These are phyloP conservation scores for Yponomeuta plumbellus DNA, from an alignment of 2,888 invertebrate genomes.

Conservation along the genomic window DNA sequence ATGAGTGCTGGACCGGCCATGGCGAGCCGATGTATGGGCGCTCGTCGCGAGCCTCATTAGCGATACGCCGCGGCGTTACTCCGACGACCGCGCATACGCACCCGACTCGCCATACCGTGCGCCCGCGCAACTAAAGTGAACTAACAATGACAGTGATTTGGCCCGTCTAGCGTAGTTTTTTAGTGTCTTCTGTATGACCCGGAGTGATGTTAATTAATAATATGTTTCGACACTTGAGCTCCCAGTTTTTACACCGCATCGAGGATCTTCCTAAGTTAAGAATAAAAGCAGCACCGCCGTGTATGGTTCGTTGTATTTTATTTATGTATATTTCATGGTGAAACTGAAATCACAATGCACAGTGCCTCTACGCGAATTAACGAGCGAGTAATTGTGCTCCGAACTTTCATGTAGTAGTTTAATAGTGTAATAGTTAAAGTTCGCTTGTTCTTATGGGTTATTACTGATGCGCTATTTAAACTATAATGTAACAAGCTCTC, in stretches of 20 bases:
- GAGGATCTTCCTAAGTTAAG: neutral
- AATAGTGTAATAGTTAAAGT: too few relatives aligned
- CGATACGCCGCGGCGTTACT: neutral
- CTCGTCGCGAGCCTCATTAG: neutral
- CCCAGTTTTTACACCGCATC: constrained; percentile 4
- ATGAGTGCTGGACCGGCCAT: neutral
- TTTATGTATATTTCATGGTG: too few relatives aligned
- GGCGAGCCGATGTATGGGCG: too few relatives aligned
- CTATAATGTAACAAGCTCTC: too few relatives aligned
- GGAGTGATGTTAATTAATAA: neutral
- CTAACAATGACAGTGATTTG: neutral
- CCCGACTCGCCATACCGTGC: neutral
- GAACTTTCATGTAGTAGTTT: too few relatives aligned
- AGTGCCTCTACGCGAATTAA: too few relatives aligned
- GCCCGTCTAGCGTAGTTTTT: neutral
- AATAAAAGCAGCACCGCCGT: too few relatives aligned
- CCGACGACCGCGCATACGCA: neutral
- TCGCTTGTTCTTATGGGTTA: too few relatives aligned
- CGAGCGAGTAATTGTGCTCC: too few relatives aligned
- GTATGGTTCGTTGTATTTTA: too few relatives aligned
- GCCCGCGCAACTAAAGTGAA: neutral
- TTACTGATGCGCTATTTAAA: too few relatives aligned
- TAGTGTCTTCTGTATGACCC: neutral
- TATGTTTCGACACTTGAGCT: constrained; percentile 5
- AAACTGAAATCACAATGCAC: too few relatives aligned